A percentile compares a stretch with the other conserved stretches of the same genome.
phyloP scores from a whole-genome alignment of 2,113 vertebrate genomes.

The Tychaedon coryphoeus region DNA sequence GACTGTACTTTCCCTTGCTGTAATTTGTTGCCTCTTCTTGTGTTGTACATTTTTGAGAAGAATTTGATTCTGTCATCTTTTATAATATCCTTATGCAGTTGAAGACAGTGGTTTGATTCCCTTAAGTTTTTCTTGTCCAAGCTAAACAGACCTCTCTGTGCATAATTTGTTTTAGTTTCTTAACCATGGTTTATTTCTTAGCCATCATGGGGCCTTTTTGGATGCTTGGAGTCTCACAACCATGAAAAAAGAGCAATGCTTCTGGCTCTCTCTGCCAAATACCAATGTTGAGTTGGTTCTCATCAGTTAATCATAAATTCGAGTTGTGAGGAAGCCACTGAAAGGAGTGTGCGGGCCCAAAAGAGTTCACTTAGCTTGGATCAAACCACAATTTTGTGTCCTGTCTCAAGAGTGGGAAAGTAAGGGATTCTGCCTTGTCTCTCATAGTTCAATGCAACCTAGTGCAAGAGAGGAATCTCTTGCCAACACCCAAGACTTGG shows the following conservation, averaged over 20 bases:
- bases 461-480: background rate
- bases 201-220: background rate
- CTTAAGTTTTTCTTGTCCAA: background rate
- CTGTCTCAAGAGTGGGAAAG: background rate
- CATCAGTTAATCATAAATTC: background rate
- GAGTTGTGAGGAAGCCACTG: background rate
- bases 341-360: background rate
- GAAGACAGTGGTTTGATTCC: background rate
- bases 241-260: background rate
- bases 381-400: background rate
- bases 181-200: background rate
- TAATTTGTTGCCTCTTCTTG: background rate
- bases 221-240: background rate
- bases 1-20: background rate
- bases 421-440: background rate
- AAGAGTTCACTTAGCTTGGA: background rate
- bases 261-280: background rate
- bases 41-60: background rate
- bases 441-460: background rate
- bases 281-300: background rate
- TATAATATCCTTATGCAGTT: background rate
- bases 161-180: background rate
- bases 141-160: background rate
- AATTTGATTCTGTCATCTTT: background rate
- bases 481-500: fast-evolving